Base-by-base conservation (phyloP, 2,113 vertebrate species). In the Phalacrocorax brasilianus region DNA sequence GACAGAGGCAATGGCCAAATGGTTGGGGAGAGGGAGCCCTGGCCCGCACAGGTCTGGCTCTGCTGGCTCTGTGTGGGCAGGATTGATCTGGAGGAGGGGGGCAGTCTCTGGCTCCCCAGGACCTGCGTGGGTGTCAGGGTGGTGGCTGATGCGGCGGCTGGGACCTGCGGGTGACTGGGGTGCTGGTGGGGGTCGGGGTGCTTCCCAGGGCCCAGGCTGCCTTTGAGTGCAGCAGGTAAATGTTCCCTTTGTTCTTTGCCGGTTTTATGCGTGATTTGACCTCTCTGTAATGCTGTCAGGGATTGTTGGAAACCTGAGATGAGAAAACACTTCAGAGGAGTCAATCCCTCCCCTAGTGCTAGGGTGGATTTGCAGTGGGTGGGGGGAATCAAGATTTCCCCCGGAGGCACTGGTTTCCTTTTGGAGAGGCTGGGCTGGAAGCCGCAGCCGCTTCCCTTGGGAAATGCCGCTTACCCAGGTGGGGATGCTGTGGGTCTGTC, bases 231-330 rank as follows among this genome's bases (percentile, higher is more conserved):
- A 10, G 80, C 77, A 73, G 68, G 92, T 87, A 1, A 62, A 77
- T 3, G 42, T 93, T 61, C 65, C 70, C 70, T 93, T 93, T 96
- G 94, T 93, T 93, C 91, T 81, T 30, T 30, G 65, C 73, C 6
- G 35, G 47, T 66, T 80, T 65, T 23, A 2, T 26, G 85, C 26
- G 3, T 12, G 91, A 13, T 67, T 27, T 90, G 96, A 91, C 94
- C 96, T 88, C 80, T 67, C 68, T 14, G 81, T 90, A 14, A 3
- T 23, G 32, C 77, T 44, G 40, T 9, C 9, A 0, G 88, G 88
- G 85, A 70, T 74, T 73, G 78, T 81, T 10, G 13, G 94, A 89
- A 94, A 95, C 68, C 93, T 17, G 91, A 93, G 94, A 83, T 47
- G 77, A 66, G 76, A 85, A 93, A 89, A 76, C 78, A 44, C 74